Conservation (phyloP, 2,888 invertebrate genomes). For the Ectropis crepuscularia region DNA sequence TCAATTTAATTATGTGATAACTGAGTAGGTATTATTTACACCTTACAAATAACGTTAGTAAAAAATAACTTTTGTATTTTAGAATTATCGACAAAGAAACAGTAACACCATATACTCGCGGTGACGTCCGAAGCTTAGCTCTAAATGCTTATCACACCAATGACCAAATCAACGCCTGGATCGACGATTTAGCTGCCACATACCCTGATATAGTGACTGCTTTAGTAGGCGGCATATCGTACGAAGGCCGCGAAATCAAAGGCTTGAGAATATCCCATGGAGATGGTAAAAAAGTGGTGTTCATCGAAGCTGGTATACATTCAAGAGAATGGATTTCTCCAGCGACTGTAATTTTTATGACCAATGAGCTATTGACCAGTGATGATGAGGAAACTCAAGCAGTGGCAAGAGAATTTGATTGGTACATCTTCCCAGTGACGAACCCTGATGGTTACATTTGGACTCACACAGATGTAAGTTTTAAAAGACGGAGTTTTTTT, state of each 20-base stretch:
- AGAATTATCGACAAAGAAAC: slow-evolving; percentile 82
- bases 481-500: not conserved
- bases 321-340: slow-evolving; percentile 91
- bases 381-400: slow-evolving; percentile 68
- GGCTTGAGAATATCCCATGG: slow-evolving; percentile 80
- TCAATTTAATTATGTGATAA: too few species aligned
- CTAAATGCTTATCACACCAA: slow-evolving; percentile 86
- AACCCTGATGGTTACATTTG: slow-evolving; percentile 92
- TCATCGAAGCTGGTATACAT: slow-evolving; percentile 86
- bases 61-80: slow-evolving; percentile 36
- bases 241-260: slow-evolving; percentile 74
- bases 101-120: slow-evolving; percentile 58
- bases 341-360: slow-evolving; percentile 85
- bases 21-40: too few species aligned
- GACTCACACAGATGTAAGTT: slow-evolving; percentile 84
- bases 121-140: slow-evolving; percentile 63
- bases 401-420: slow-evolving; percentile 86
- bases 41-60: too few species aligned
- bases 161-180: slow-evolving; percentile 85
- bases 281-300: slow-evolving; percentile 59
- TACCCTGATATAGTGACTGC: slow-evolving; percentile 75
- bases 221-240: slow-evolving; percentile 69
- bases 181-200: slow-evolving; percentile 74
- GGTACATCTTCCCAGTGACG: slow-evolving; percentile 90
- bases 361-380: slow-evolving; percentile 86